phyloP scores from a whole-genome alignment of 2,888 invertebrate genomes.

The Serripes groenlandicus region DNA sequence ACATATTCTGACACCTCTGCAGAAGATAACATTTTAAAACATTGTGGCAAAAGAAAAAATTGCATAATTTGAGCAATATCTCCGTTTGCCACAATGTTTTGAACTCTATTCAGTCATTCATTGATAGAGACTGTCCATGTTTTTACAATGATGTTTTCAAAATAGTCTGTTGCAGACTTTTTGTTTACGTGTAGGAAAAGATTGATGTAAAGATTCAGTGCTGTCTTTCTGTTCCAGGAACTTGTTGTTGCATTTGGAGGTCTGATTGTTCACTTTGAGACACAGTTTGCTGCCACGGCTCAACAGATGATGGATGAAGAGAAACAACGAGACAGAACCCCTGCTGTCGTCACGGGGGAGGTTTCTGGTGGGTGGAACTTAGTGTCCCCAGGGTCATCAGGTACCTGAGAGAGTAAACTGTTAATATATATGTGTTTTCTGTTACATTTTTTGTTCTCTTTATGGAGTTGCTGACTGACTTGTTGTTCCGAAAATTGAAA shows the following conservation, averaged over 20 bases:
- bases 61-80: not conserved
- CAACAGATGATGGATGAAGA: conserved; percentile 83
- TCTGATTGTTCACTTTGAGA: conserved; percentile 89
- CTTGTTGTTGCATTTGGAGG: conserved; percentile 95
- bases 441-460: too few species aligned
- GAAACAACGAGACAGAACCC: conserved; percentile 71
- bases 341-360: conserved; percentile 77
- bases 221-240: conserved; percentile 87
- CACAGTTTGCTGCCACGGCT: conserved; percentile 84
- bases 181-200: too few species aligned
- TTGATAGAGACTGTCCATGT: too few species aligned
- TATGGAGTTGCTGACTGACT: too few species aligned
- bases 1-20: too few species aligned
- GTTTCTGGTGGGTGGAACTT: conserved; percentile 83
- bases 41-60: not conserved
- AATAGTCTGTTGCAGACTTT: too few species aligned
- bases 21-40: too few species aligned
- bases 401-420: conserved; percentile 60
- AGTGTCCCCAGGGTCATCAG: conserved; percentile 71
- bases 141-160: too few species aligned
- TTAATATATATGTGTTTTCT: too few species aligned
- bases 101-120: too few species aligned
- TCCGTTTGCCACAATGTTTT: not conserved
- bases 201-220: not conserved
- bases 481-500: too few species aligned